Evolutionary conservation across 2,113 vertebrate genomes (phyloP), one percentile per base, ranked within the genome.

Genomic region (Atractosteus spatula): DNA sequence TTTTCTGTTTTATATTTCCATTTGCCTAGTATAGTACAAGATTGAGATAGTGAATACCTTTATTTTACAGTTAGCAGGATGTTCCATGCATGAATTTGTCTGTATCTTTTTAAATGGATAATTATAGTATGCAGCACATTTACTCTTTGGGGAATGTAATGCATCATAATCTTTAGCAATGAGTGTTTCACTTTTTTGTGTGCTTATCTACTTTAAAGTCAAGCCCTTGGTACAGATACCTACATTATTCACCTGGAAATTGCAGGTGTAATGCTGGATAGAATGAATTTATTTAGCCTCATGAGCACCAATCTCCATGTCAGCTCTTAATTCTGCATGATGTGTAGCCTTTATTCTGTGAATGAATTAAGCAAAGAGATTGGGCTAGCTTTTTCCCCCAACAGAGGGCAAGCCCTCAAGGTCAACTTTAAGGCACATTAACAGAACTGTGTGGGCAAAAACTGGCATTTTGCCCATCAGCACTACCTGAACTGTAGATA

Each of bases 351-450:
- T 54, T 55, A 17, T 17, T 70, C 76, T 66, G 68, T 55, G 51
- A 72, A 68, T 65, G 51, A 74, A 66, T 56, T 68, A 74, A 67
- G 29, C 66, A 74, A 68, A 56, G 57, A 59, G 62, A 63, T 51
- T 65, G 67, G 61, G 54, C 68, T 59, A n/a, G 57, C 71, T 55
- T 54, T 68, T 54, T 68, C 44, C 66, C 54, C 66, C 66, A 68
- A 55, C 57, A 63, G 57, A 63, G 71, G 68, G 54, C 14, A 71
- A 71, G 78, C 71, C 70, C 78, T 80, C 76, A 80, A 80, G 80
- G 80, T 82, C 80, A 82, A 71, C 66, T 71, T 79, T 71, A 79
- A 79, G 64, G 71, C 76, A 75, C 62, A 64, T 72, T 66, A 56
- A 54, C 29, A 59, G 57, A 59, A 59, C 57, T 44, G 54, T 71